phyloP scores from a whole-genome alignment of 2,797 vertebrate species.

The Arremon brunneinucha region DNA sequence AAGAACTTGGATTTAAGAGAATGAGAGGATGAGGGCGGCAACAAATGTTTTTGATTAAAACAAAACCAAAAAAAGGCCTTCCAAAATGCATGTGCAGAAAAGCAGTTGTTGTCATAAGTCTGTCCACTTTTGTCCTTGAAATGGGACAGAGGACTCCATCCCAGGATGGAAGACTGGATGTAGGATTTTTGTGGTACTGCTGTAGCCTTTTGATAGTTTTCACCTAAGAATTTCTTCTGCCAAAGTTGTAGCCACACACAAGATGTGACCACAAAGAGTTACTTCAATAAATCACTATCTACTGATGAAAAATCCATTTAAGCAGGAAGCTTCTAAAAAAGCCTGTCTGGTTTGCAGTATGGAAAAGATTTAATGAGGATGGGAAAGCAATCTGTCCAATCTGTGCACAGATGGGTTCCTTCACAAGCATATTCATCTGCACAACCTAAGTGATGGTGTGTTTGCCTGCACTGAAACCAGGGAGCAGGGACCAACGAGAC shows the following conservation, averaged over 20 bases:
- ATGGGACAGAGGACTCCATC: background rate
- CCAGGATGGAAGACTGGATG: background rate
- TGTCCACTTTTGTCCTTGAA: background rate
- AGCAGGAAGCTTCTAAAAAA: background rate
- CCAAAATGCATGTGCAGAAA: background rate
- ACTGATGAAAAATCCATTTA: background rate
- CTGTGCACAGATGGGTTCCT: background rate
- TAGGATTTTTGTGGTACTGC: background rate
- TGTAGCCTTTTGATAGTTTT: background rate
- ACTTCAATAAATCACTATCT: background rate
- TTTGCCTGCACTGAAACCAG: background rate
- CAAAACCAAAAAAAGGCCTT: background rate
- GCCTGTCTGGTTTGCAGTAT: background rate
- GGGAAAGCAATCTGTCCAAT: background rate
- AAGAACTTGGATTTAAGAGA: background rate
- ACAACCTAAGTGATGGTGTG: background rate
- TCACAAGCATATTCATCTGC: background rate
- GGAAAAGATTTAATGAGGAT: background rate
- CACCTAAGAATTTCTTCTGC: background rate
- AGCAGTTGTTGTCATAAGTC: fast-evolving
- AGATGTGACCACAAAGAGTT: background rate
- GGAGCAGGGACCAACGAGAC: background rate
- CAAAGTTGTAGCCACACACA: background rate
- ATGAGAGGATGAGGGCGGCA: background rate
- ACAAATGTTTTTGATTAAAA: background rate